Percentiles rank a stretch among this genome's conserved stretches.
phyloP scores from a whole-genome alignment of 2,113 vertebrate species.

The Odontophorus gujanensis region DNA sequence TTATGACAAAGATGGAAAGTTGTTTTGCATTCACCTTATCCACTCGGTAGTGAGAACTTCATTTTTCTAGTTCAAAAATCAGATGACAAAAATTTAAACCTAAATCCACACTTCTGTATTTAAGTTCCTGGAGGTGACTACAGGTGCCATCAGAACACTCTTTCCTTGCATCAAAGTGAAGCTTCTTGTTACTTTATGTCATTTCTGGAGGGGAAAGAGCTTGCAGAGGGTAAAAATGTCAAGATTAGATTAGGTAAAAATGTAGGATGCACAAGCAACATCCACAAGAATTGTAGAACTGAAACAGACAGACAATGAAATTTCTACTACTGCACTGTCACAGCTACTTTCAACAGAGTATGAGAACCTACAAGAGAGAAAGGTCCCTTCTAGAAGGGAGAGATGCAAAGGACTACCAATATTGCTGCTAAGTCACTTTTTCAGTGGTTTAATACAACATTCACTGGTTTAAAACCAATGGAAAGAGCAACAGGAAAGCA shows the following conservation, averaged over 20 bases:
- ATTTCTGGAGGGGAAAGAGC: not conserved
- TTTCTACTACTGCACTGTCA: not conserved
- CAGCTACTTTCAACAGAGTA: not conserved
- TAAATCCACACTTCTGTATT: not conserved
- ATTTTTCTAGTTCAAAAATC: not conserved
- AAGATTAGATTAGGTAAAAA: not conserved
- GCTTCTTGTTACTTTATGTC: not conserved
- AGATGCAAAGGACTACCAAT: not conserved
- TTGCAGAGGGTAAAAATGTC: not conserved
- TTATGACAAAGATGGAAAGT: not conserved
- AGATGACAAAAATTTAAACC: not conserved
- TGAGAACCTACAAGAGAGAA: not conserved
- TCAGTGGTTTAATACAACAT: not conserved
- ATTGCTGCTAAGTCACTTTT: not conserved
- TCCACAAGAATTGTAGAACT: not conserved
- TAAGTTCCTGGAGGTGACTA: not conserved
- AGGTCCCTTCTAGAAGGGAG: not conserved
- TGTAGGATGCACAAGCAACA: not conserved
- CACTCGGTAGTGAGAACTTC: not conserved
- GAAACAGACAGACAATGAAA: not conserved
- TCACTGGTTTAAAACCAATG: not conserved
- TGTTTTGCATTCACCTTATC: not conserved
- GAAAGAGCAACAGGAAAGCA: not conserved
- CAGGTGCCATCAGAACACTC: accelerated
- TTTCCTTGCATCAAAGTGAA: not conserved